Percentiles rank a stretch among this genome's conserved stretches.
These are phyloP conservation scores for Catharus ustulatus DNA, from an alignment of 2,797 vertebrate genomes.

Conservation along the genomic window DNA sequence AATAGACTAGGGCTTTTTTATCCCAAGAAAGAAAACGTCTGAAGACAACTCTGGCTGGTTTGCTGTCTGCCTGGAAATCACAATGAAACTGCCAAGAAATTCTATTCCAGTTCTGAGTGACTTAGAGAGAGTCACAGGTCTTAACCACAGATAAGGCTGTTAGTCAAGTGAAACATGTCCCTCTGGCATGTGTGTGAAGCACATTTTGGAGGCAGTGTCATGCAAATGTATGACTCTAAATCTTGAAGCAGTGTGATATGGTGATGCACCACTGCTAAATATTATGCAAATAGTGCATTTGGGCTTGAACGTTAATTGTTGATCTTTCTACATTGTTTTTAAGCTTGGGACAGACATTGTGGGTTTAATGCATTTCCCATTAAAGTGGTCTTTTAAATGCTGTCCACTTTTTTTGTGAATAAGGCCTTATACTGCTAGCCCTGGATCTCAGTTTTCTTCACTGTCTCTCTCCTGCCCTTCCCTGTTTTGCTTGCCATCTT, in stretches of 20 bases:
- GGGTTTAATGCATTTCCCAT: background rate
- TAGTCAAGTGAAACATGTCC: fast-evolving
- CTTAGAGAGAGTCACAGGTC: background rate
- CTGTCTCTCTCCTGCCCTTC: background rate
- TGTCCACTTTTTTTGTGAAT: background rate
- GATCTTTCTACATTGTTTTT: background rate
- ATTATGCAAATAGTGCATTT: background rate
- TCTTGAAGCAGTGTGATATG: background rate
- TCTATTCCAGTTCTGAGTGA: background rate
- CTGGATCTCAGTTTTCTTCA: background rate
- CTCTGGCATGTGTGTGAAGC: background rate
- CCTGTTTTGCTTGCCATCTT: background rate
- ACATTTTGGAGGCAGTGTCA: too few relatives aligned
- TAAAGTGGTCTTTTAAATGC: background rate
- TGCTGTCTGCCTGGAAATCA: background rate
- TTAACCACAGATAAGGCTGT: background rate
- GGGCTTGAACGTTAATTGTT: background rate
- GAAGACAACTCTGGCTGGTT: background rate
- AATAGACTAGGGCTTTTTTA: fast-evolving
- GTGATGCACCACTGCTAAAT: background rate
- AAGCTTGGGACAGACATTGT: background rate
- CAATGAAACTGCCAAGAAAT: background rate
- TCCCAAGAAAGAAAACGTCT: background rate
- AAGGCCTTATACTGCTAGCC: background rate
- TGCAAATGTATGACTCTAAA: background rate